Conservation (phyloP, 2,888 invertebrate genomes). For the Diadegma fenestrale region DNA sequence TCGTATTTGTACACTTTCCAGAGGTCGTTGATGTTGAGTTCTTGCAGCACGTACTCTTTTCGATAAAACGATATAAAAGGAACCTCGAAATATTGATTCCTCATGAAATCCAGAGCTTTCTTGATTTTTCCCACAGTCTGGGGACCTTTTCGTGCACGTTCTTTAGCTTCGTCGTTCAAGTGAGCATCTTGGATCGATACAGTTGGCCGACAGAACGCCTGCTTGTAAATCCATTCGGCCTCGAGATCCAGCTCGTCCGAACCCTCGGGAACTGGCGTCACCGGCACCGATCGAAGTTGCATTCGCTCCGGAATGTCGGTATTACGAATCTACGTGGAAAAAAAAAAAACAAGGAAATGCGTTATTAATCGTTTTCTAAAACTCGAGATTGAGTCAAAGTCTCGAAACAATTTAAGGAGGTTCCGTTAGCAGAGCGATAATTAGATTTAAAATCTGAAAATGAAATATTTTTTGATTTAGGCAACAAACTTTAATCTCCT, state of each 20-base stretch:
- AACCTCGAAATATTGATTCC: slow-evolving; percentile 96
- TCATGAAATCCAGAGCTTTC: slow-evolving; percentile 96
- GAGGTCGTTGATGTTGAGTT: slow-evolving; percentile 95
- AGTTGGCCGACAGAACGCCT: slow-evolving; percentile 93
- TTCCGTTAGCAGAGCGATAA: no score
- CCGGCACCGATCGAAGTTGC: slow-evolving; percentile 94
- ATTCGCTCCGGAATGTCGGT: slow-evolving; percentile 95
- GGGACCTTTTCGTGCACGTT: slow-evolving; percentile 87
- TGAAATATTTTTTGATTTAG: no score
- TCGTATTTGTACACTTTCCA: slow-evolving; percentile 99
- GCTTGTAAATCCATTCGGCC: slow-evolving; percentile 98
- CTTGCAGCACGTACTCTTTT: slow-evolving; percentile 97
- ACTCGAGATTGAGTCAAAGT: no score
- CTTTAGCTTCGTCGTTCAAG: slow-evolving; percentile 84
- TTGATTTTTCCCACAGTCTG: slow-evolving; percentile 93
- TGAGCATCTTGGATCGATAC: slow-evolving; percentile 91
- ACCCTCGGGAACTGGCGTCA: slow-evolving; percentile 92
- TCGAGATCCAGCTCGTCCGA: slow-evolving; percentile 95
- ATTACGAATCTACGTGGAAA: slow-evolving; percentile 88
- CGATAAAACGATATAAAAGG: slow-evolving; percentile 99
- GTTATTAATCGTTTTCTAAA: background rate
- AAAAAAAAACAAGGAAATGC: background rate
- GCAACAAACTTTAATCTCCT: no score
- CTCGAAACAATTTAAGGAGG: no score
- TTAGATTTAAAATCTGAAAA: no score